Percentiles rank a stretch among this genome's conserved stretches.
These are phyloP conservation scores for Drosophila neotestacea DNA, from an alignment of 2,888 invertebrate genomes.

Conservation along the genomic window DNA sequence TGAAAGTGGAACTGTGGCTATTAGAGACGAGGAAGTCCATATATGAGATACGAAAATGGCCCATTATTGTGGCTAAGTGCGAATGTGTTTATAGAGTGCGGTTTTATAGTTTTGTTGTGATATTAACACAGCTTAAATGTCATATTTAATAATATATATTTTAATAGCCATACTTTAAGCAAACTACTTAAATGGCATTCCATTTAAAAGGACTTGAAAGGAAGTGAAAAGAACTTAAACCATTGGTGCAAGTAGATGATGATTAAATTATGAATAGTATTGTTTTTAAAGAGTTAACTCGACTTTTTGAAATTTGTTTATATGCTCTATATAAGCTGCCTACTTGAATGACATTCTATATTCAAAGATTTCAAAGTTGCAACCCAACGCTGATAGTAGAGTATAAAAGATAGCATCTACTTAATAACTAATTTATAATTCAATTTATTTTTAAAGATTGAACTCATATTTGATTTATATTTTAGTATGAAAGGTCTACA, in stretches of 20 bases:
- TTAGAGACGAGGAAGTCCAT: conserved; percentile 50
- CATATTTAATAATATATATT: conserved; percentile 17
- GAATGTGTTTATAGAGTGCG: conserved; percentile 28
- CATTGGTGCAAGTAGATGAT: neutral
- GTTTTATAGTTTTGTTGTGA: conserved; percentile 33
- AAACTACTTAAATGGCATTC: neutral
- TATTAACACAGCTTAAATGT: conserved; percentile 19
- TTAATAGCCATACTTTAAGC: conserved; percentile 3
- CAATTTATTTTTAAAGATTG: too few species aligned
- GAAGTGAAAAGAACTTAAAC: neutral
- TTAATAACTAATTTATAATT: neutral
- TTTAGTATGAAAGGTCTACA: too few species aligned
- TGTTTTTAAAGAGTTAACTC: too few species aligned
- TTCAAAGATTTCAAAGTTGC: too few species aligned
- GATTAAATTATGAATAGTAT: neutral
- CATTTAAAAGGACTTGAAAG: too few species aligned
- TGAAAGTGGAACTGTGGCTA: conserved; percentile 32
- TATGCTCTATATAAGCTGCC: too few species aligned
- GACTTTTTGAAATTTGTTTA: too few species aligned
- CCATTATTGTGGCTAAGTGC: conserved; percentile 27
- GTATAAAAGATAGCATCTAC: too few species aligned
- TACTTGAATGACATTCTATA: too few species aligned
- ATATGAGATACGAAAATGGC: conserved; percentile 31
- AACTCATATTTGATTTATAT: too few species aligned
- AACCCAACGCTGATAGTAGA: too few species aligned